Evolutionary conservation across 2,888 invertebrate species (phyloP), one percentile per base, ranked within the genome.

Genomic region (Meganola albula): DNA sequence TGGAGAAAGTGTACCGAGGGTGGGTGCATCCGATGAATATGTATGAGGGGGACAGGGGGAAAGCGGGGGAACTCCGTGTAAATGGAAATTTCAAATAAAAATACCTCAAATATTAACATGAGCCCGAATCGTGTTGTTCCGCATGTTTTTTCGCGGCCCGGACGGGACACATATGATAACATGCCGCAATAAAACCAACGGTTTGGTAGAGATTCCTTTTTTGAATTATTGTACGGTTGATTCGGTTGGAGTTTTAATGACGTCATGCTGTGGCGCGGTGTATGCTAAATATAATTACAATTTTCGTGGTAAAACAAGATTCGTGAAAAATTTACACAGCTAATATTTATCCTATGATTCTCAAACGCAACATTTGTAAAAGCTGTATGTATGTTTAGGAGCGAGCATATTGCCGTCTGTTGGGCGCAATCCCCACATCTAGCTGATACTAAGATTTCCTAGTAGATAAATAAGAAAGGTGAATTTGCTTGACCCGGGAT

Each of bases 21-120:
- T 44, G 56, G 65, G 53, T 88, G 89, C 88, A 89, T 85, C 78
- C 77, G 70, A 78, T 89, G 89, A 89, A 89, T 89, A 89, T 89
- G 89, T 87, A 89, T 89, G 87, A 89, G 85, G 70, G 78, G 37
- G 52, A 47, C 36, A 40, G 28, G 30, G 34, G 27, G 48, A 48
- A 40, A 53, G 55, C 59, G 46, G 54, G 48, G 58, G 54, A 48
- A 47, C 53, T 53, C 53, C 73, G 78, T 84, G 84, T 84, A 84
- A 85, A 85, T 84, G 85, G 84, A 84, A 84, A 85, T 80, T 85
- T 85, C 83, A 84, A 85, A 84, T 83, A 85, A 85, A 85, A 85
- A 85, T 83, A 79, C 79, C 75, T 80, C 82, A 78, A 83, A 85
- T 84, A 84, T 85, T 75, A 85, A 84, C 85, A 84, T 79, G 83